phyloP scores from a whole-genome alignment of 2,797 vertebrate genomes.

The Peromyscus attwateri region DNA sequence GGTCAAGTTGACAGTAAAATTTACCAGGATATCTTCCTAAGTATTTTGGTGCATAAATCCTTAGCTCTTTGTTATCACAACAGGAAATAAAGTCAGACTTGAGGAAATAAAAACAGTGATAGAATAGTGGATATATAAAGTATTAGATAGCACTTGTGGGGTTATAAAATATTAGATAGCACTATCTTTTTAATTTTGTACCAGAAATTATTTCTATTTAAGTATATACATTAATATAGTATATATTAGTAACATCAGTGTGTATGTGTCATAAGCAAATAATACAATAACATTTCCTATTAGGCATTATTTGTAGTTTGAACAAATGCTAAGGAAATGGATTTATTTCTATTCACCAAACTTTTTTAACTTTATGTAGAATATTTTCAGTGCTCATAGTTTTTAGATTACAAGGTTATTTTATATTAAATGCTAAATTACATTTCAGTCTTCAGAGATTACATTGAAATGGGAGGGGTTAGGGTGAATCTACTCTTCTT shows the following conservation, averaged over 20 bases:
- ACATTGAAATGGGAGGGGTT: constrained; percentile 3
- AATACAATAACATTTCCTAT: constrained; percentile 11
- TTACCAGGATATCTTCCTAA: neutral
- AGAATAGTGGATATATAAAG: neutral
- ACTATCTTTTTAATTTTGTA: constrained; percentile 48
- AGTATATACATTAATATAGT: neutral
- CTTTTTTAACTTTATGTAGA: constrained; percentile 49
- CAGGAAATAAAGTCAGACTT: constrained; percentile 49
- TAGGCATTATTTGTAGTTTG: constrained; percentile 21
- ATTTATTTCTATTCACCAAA: constrained; percentile 26
- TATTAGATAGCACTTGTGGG: neutral
- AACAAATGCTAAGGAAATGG: neutral
- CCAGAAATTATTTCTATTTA: constrained; percentile 47
- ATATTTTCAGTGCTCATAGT: neutral
- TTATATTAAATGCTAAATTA: constrained; percentile 3
- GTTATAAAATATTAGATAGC: constrained; percentile 26
- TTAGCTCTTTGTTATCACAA: constrained; percentile 51
- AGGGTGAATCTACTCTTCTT: constrained; percentile 46
- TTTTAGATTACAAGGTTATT: constrained; percentile 44
- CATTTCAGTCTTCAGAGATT: constrained; percentile 57
- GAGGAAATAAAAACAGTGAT: constrained; percentile 41
- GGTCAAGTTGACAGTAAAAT: neutral
- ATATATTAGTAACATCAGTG: neutral
- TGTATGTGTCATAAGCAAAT: neutral
- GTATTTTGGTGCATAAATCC: constrained; percentile 32